Conservation (phyloP, 1,140 invertebrate species). For the Marisa cornuarietis region DNA sequence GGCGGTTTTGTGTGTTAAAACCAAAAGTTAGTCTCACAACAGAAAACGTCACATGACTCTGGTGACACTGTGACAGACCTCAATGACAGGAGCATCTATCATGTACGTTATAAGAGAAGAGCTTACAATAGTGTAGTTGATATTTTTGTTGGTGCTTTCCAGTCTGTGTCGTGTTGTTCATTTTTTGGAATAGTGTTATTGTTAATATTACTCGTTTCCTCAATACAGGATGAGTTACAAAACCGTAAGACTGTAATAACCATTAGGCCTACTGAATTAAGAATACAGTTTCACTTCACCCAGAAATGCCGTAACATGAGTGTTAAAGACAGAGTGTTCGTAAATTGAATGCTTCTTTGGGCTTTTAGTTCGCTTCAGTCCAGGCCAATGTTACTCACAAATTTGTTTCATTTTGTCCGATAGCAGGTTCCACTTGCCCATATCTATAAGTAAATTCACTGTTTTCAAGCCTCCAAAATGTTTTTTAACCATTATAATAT, state of each 20-base stretch:
- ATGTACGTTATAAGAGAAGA: not conserved
- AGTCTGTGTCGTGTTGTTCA: not conserved
- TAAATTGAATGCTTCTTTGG: too few relatives aligned
- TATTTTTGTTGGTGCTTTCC: not conserved
- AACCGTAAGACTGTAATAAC: too few relatives aligned
- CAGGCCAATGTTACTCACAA: too few relatives aligned
- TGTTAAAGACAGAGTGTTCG: too few relatives aligned
- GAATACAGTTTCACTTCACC: too few relatives aligned
- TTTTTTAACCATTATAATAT: too few relatives aligned
- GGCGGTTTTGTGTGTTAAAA: not conserved
- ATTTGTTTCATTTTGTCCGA: too few relatives aligned
- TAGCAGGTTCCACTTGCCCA: not conserved
- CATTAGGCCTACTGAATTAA: too few relatives aligned
- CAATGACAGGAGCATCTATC: not conserved
- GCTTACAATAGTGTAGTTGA: not conserved
- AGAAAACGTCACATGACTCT: slow-evolving; percentile 21
- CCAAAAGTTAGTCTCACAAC: slow-evolving; percentile 12
- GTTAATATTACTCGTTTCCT: not conserved
- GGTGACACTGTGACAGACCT: not conserved
- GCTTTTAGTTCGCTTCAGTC: too few relatives aligned
- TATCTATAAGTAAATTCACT: not conserved
- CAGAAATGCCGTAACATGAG: too few relatives aligned
- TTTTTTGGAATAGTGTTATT: not conserved
- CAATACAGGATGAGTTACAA: not conserved
- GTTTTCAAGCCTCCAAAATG: too few relatives aligned